Evolutionary conservation across 2,888 invertebrate genomes (phyloP), one percentile per base, ranked within the genome.

Genomic region (Lasioglossum vierecki): DNA sequence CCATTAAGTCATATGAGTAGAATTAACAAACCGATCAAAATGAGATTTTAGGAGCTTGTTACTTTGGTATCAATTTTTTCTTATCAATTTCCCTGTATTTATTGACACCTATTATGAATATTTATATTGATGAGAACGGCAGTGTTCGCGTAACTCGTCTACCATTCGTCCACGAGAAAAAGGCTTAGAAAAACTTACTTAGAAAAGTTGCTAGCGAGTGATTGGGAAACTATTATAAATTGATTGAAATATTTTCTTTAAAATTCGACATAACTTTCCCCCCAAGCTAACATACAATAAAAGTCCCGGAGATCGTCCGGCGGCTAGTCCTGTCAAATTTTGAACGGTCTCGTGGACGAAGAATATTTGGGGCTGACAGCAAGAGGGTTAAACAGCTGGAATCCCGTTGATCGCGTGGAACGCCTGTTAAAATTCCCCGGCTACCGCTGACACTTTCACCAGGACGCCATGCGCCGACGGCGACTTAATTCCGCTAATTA

Each of bases 401-500:
- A 63, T 63, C 30, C 63, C 30, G 63, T 44, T 39, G 44, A 76
- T 75, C 74, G 41, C 53, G 46, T 22, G 60, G 35, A 80, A 46
- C 49, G 72, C 30, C 57, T 41, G 53, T 75, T 82, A 77, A 82
- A 77, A 86, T 77, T 66, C 79, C 44, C 75, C 35, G 60, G 44
- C 70, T 11, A 13, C 70, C 70, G 41, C 70, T 11, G 41, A 63
- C 63, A 26, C 30, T 46, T 41, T 26, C 63, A 9, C 63, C 22
- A 15, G 5, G n/a, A 18, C 8, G 39, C 35, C 5, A 1, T 18
- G 63, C 35, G 70, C 49, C 68, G 77, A 35, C 26, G 75, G 57
- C 75, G 80, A 80, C 81, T 79, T 76, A 66, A 26, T 35, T 4
- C 30, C 72, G 85, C 44, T 82, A 80, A 86, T 83, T 80, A 83